phyloP scores from a whole-genome alignment of 1,140 invertebrate species.

The Musca domestica region DNA sequence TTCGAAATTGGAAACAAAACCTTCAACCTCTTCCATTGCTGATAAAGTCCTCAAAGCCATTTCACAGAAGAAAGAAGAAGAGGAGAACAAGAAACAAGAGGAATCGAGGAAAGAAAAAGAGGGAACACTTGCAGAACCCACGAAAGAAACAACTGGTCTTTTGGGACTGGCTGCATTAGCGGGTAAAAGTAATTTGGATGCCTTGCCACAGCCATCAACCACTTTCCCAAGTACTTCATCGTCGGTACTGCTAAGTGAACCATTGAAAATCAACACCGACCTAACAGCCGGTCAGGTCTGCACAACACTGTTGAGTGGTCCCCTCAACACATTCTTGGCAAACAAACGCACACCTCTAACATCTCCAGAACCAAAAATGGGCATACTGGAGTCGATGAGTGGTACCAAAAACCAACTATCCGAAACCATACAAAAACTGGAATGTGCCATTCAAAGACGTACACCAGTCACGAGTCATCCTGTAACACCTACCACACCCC shows the following conservation, averaged over 20 bases:
- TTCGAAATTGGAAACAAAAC: constrained; percentile 47
- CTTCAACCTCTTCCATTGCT: constrained; percentile 59
- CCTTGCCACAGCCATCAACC: background rate
- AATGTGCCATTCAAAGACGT: constrained; percentile 50
- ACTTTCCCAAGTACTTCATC: background rate
- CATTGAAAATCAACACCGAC: constrained; percentile 25
- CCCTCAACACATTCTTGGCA: background rate
- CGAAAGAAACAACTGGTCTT: background rate
- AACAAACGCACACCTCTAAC: constrained; percentile 13
- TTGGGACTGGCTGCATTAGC: background rate
- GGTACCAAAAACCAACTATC: constrained; percentile 61
- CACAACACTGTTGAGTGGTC: background rate
- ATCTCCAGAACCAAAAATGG: constrained; percentile 45
- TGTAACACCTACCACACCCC: constrained; percentile 35
- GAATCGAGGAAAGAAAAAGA: constrained; percentile 1
- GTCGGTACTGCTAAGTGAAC: background rate
- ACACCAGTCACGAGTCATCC: constrained; percentile 44
- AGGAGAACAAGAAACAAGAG: constrained; percentile 40
- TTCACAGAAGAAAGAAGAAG: constrained; percentile 55
- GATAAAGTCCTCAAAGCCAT: constrained; percentile 61
- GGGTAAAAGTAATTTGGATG: background rate
- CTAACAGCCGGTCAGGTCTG: background rate
- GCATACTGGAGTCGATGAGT: constrained; percentile 50
- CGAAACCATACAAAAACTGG: constrained; percentile 62
- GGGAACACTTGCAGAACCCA: background rate